Base-by-base conservation (phyloP, 2,797 vertebrate genomes). In the Propithecus deckenii region DNA sequence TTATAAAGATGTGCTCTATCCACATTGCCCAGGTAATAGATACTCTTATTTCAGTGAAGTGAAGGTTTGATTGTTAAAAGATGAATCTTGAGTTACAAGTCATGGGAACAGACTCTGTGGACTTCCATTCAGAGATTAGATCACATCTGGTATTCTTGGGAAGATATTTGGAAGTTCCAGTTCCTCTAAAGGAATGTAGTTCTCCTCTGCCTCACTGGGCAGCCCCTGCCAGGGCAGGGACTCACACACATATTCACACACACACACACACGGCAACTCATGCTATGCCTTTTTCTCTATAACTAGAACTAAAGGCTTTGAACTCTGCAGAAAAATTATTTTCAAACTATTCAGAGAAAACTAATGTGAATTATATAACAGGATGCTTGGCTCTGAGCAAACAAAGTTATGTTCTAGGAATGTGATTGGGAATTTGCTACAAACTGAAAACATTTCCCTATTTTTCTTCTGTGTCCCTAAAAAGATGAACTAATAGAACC, bases 71-170 rank as follows among this genome's bases (percentile, higher is more conserved):
- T 81, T 28, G 14, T 88, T 88, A n/a, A 95, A 87, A 63, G 83
- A 86, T 65, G 32, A n/a, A n/a, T 78, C 32, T 86, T 48, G 38
- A 61, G 63, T 55, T 50, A 57, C 22, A 78, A 79, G 65, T 86
- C 81, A 46, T 18, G 52, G 76, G 76, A 87, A 71, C 52, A 87
- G 65, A 69, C 41, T 57, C 71, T 65, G 25, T 63, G 59, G 52
- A 87, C 35, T 92, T 95, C 55, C 71, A 4, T 69, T 87, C 35
- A 84, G 95, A 97, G 89, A 94, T 55, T 52, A 79, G 63, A 67
- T 92, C 41, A 4, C 69, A 63, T 69, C 38, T 86, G 35, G 22
- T 61, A n/a, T 76, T 93, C 67, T 76, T 61, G 32, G 41, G 74
- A 59, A 48, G 41, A 46, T 55, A 59, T 87, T 80, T 75, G 86